Base-by-base conservation (phyloP, 2,797 vertebrate species). In the Alcedo quadribrachys region DNA sequence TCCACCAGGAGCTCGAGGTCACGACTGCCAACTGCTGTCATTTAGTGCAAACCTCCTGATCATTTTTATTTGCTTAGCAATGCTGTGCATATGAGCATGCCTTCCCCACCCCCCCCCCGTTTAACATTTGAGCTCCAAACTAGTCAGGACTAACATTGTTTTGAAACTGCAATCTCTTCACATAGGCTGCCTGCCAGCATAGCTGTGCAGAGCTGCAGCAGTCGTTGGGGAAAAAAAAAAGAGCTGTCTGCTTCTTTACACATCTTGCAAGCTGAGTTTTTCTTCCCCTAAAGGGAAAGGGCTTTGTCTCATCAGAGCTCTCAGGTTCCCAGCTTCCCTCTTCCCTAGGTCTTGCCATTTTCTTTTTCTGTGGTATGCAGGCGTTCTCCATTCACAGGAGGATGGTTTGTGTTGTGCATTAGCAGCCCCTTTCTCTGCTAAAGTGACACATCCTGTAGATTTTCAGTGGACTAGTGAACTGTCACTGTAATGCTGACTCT, bases 381-480 rank as follows among this genome's bases (percentile, higher is more conserved):
- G 78, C 78, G 71, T 91, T 88, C 86, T 93, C 75, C 87, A 90
- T 96, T 96, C 94, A 92, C 76, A 94, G 91, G 62, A 73, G 85
- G 74, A 46, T 81, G 82, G 61, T 67, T 91, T 75, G 70, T 86
- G 89, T 93, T 94, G 92, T 90, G 85, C 91, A 76, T 94, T 85
- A 81, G 76, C 91, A 89, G 71, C 53, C 77, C 92, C 85, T 86
- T 90, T 93, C 92, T 86, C 35, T 94, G 94, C 96, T 93, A 89
- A 80, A 96, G 93, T 92, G 95, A 95, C 92, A 96, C 87, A 96
- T 96, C 94, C 87, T 94, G 92, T 94, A 95, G 94, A 67, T 96
- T 50, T 95, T 89, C 94, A 94, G 94, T 87, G 79, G 87, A 91
- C 66, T 89, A 92, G 85, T 94, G 89, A 95, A 92, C 89, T 92